Conservation (phyloP, 1,140 invertebrate species). For the Lucilia cuprina region DNA sequence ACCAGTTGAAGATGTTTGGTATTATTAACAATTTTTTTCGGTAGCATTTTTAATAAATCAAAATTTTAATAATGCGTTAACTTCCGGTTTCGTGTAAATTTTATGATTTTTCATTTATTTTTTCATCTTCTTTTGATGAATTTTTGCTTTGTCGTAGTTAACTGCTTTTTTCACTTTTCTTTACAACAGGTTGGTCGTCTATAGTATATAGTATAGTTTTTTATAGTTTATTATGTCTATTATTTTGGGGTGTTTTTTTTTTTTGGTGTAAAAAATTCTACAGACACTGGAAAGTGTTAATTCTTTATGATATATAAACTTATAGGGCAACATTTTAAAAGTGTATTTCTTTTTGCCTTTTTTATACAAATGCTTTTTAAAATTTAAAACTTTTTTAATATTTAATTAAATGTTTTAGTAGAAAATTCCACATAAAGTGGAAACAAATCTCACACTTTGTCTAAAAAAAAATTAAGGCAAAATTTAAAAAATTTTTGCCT, state of each 20-base stretch:
- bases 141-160: neutral
- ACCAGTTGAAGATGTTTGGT: neutral
- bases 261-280: too few relatives aligned
- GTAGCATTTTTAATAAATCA: neutral
- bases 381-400: too few relatives aligned
- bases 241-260: neutral
- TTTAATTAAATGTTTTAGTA: too few relatives aligned
- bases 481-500: too few relatives aligned
- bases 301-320: too few relatives aligned
- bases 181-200: conserved; percentile 24
- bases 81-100: conserved; percentile 13
- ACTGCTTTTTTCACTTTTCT: conserved; percentile 19
- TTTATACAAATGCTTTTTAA: too few relatives aligned
- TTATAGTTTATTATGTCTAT: neutral
- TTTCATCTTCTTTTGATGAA: neutral
- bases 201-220: neutral
- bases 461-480: too few relatives aligned
- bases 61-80: neutral
- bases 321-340: too few relatives aligned
- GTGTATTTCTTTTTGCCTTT: too few relatives aligned
- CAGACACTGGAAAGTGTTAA: neutral
- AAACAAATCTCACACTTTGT: too few relatives aligned
- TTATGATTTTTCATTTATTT: neutral
- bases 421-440: too few relatives aligned
- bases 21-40: neutral